These are phyloP conservation scores for Brachirus orientalis DNA, from an alignment of 2,113 vertebrate species.

Conservation along the genomic window DNA sequence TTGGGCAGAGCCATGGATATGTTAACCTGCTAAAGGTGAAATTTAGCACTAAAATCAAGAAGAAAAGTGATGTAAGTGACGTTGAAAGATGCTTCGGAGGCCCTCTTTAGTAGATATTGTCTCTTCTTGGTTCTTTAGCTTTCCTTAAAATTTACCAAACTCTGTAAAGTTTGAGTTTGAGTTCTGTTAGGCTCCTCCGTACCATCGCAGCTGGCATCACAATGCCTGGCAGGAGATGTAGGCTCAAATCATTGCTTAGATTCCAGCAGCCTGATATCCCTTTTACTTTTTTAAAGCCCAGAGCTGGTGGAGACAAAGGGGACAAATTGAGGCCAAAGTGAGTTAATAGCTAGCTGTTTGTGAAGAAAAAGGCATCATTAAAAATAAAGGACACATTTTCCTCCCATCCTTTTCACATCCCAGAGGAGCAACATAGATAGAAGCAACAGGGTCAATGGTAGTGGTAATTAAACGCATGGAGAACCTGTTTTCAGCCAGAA, in stretches of 20 bases:
- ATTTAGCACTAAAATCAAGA: too few relatives aligned
- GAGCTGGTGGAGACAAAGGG: constrained; percentile 26
- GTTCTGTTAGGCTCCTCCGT: neutral
- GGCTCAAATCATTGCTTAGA: constrained; percentile 16
- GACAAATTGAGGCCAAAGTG: constrained; percentile 21
- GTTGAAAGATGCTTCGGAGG: too few relatives aligned
- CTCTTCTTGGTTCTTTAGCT: too few relatives aligned
- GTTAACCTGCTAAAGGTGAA: too few relatives aligned
- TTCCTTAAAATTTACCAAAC: too few relatives aligned
- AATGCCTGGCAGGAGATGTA: constrained; percentile 13
- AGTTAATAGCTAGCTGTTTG: constrained; percentile 21
- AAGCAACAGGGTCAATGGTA: constrained; percentile 3
- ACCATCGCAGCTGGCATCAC: constrained; percentile 4
- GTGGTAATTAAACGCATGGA: constrained; percentile 45
- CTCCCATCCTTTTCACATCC: neutral
- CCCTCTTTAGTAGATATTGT: too few relatives aligned
- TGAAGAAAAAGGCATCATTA: constrained; percentile 21
- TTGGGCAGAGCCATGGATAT: too few relatives aligned
- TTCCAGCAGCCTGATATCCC: neutral
- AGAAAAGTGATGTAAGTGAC: too few relatives aligned
- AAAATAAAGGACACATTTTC: neutral
- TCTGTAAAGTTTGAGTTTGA: too few relatives aligned
- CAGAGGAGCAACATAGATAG: constrained; percentile 25
- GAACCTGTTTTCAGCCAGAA: constrained; percentile 13
- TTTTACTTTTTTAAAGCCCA: neutral